Conservation (phyloP, 1,140 invertebrate genomes). For the Hetaerina americana region DNA sequence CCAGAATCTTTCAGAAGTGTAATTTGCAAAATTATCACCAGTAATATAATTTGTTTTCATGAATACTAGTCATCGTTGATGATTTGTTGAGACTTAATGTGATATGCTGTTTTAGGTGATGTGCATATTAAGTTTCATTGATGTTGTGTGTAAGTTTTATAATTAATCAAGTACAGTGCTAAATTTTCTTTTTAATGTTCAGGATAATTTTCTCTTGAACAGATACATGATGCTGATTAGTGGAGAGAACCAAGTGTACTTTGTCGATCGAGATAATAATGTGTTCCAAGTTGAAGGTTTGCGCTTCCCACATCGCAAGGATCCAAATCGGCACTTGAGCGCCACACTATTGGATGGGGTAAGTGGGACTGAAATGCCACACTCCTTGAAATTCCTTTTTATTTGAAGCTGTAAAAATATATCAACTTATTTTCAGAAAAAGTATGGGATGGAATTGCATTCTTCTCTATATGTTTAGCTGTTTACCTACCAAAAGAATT, state of each 20-base stretch:
- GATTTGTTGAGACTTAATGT: too few species aligned
- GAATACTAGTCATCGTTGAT: too few species aligned
- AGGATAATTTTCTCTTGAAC: constrained; percentile 18
- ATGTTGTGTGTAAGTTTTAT: too few species aligned
- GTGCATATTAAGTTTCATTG: too few species aligned
- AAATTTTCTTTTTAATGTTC: constrained; percentile 11
- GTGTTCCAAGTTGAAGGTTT: constrained; percentile 79
- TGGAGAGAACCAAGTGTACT: constrained; percentile 70
- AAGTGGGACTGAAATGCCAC: constrained; percentile 26
- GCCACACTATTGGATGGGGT: constrained; percentile 91
- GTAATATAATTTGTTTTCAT: too few species aligned
- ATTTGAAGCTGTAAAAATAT: constrained; percentile 11
- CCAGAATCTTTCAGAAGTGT: too few species aligned
- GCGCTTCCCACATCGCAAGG: constrained; percentile 62
- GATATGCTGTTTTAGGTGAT: too few species aligned
- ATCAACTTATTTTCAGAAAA: too few species aligned
- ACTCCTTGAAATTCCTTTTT: constrained; percentile 9
- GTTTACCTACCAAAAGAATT: too few species aligned
- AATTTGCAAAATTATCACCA: too few species aligned
- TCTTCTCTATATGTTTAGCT: too few species aligned
- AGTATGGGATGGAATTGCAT: too few species aligned
- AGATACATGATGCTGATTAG: constrained; percentile 96
- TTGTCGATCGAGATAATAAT: constrained; percentile 90
- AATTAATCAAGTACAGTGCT: neutral
- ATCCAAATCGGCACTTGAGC: constrained; percentile 51